Evolutionary conservation across 2,113 vertebrate species (phyloP).

Genomic region (Talpa occidentalis): DNA sequence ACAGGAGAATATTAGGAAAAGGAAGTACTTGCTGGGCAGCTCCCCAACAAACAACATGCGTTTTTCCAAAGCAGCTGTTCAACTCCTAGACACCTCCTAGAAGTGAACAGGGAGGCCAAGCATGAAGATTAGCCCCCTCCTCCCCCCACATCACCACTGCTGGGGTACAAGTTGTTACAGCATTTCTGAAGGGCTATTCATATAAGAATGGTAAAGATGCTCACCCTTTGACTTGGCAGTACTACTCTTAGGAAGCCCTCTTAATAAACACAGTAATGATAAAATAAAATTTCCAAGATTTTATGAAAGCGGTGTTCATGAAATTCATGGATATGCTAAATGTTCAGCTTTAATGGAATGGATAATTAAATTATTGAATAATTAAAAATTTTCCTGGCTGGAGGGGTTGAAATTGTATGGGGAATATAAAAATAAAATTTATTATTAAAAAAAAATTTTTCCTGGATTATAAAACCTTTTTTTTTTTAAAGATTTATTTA

Average conservation of each 20-base stretch:
- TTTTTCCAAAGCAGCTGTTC: not conserved
- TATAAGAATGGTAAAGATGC: not conserved
- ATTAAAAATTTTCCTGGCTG: slow-evolving; percentile 20
- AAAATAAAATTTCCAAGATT: slow-evolving; percentile 3
- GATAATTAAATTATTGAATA: not conserved
- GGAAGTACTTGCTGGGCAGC: not conserved
- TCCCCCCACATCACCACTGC: too few species aligned
- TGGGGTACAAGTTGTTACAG: not conserved
- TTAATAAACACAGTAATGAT: not conserved
- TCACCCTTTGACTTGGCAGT: not conserved
- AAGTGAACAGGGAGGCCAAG: not conserved
- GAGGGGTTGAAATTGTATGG: too few species aligned
- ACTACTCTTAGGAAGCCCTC: slow-evolving; percentile 4
- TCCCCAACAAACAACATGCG: not conserved
- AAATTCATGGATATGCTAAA: not conserved
- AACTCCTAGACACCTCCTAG: too few species aligned
- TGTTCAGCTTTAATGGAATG: not conserved
- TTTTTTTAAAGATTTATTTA: too few species aligned
- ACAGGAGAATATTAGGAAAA: not conserved
- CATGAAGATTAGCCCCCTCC: not conserved
- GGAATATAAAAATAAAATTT: too few species aligned
- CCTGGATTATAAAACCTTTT: slow-evolving; percentile 43
- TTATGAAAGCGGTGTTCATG: not conserved
- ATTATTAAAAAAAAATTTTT: too few species aligned
- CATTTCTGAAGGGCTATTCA: not conserved